These are phyloP conservation scores for Etheostoma nigrum DNA, from an alignment of 2,797 vertebrate genomes.

Conservation along the genomic window DNA sequence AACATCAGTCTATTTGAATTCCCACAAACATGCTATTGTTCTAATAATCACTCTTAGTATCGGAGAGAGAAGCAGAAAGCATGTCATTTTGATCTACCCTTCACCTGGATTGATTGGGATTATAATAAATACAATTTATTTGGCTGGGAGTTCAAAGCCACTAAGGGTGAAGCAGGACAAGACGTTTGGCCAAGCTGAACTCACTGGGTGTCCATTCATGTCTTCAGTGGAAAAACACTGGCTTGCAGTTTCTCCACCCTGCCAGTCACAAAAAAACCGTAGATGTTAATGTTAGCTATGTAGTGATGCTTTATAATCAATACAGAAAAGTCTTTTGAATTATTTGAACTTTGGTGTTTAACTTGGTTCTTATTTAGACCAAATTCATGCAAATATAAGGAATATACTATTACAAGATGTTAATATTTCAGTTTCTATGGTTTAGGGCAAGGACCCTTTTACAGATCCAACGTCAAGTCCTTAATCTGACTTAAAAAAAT, in stretches of 20 bases:
- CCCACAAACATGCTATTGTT: slow-evolving; percentile 56
- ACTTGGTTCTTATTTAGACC: neutral
- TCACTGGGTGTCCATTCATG: slow-evolving; percentile 83
- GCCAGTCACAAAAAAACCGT: slow-evolving; percentile 77
- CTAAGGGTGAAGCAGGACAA: slow-evolving; percentile 35
- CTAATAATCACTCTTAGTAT: slow-evolving; percentile 33
- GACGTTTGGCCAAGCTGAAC: slow-evolving; percentile 63
- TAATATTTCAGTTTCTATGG: neutral
- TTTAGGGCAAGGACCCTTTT: neutral
- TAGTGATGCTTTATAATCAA: slow-evolving; percentile 25
- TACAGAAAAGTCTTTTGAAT: neutral
- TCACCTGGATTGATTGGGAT: slow-evolving; percentile 48
- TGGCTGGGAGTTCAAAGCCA: slow-evolving; percentile 45
- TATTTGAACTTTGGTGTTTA: neutral
- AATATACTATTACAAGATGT: neutral
- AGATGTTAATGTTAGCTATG: slow-evolving; percentile 50
- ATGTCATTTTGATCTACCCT: slow-evolving; percentile 35
- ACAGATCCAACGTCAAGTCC: neutral
- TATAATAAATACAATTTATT: slow-evolving; percentile 12
- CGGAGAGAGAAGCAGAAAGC: slow-evolving; percentile 29
- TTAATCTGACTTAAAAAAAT: neutral
- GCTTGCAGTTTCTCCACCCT: slow-evolving; percentile 71
- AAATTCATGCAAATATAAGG: neutral
- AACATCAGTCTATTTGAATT: slow-evolving; percentile 31
- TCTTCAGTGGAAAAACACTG: slow-evolving; percentile 75